A percentile compares a stretch with the other conserved stretches of the same genome.
Conservation (phyloP, 2,888 invertebrate genomes). For the Cerastoderma edule region DNA sequence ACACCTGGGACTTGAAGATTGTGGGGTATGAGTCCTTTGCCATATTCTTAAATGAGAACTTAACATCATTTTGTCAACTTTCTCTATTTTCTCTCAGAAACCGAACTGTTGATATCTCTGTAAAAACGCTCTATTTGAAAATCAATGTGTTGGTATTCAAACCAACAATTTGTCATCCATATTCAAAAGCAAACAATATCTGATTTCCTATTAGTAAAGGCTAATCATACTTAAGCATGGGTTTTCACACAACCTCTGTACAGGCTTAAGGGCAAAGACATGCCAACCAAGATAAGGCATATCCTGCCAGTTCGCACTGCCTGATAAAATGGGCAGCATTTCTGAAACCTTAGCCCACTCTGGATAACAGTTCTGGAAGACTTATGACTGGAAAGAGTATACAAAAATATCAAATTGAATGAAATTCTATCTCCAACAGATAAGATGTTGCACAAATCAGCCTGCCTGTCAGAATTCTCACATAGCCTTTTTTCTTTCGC, state of each 20-base stretch:
- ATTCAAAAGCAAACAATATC: no score
- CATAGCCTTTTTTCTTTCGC: slow-evolving; percentile 8
- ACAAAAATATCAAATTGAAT: slow-evolving; percentile 26
- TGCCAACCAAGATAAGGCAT: slow-evolving; percentile 25
- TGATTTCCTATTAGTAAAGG: no score
- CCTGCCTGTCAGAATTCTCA: slow-evolving; percentile 24
- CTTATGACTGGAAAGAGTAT: slow-evolving; percentile 18
- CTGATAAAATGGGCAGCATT: slow-evolving; percentile 18
- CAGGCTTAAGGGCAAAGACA: slow-evolving; percentile 8
- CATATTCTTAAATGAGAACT: no score
- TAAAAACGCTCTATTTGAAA: no score
- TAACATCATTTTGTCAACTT: no score
- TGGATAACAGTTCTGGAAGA: slow-evolving; percentile 16
- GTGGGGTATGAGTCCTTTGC: no score
- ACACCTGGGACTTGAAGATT: slow-evolving; percentile 2
- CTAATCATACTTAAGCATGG: no score
- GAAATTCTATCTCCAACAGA: slow-evolving; percentile 20
- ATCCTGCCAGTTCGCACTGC: slow-evolving; percentile 15
- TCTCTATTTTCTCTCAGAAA: no score
- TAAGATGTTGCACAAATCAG: slow-evolving; percentile 25
- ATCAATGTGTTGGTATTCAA: no score
- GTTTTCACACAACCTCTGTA: no score
- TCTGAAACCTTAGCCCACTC: slow-evolving; percentile 19
- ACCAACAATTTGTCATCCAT: no score
- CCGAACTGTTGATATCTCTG: no score